phyloP scores from a whole-genome alignment of 2,797 vertebrate species.

The Parambassis ranga region DNA sequence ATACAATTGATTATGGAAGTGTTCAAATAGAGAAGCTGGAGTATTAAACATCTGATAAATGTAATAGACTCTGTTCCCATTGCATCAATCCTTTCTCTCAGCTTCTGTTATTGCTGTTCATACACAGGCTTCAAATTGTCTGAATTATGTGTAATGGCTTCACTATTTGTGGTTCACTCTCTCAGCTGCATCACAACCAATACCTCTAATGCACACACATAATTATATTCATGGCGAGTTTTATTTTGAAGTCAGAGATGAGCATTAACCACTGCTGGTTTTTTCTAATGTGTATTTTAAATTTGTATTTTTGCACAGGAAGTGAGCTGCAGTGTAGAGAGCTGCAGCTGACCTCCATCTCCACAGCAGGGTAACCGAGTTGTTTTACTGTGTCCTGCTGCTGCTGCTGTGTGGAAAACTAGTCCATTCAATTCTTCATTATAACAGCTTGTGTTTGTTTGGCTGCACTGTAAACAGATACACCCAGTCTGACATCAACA shows the following conservation, averaged over 20 bases:
- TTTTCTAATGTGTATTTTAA: too few relatives aligned
- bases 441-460: neutral
- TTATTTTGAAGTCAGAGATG: too few relatives aligned
- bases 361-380: neutral
- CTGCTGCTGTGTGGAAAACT: neutral
- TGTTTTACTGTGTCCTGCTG: neutral
- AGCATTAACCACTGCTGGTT: neutral
- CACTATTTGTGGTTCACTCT: neutral
- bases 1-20: neutral
- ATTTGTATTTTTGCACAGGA: too few relatives aligned
- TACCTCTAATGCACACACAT: too few relatives aligned
- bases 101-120: too few relatives aligned
- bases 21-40: slow-evolving; percentile 1
- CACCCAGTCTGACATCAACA: too few relatives aligned
- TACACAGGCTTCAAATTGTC: neutral
- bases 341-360: too few relatives aligned
- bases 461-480: slow-evolving; percentile 1
- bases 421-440: neutral
- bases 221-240: too few relatives aligned
- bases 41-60: slow-evolving; percentile 5
- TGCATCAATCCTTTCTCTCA: neutral
- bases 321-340: too few relatives aligned
- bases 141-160: slow-evolving; percentile 2
- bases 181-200: neutral
- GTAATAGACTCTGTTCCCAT: neutral